Percentiles rank a stretch among this genome's conserved stretches.
Evolutionary conservation across 2,888 invertebrate species (phyloP).

Genomic region (Deilephila elpenor): DNA sequence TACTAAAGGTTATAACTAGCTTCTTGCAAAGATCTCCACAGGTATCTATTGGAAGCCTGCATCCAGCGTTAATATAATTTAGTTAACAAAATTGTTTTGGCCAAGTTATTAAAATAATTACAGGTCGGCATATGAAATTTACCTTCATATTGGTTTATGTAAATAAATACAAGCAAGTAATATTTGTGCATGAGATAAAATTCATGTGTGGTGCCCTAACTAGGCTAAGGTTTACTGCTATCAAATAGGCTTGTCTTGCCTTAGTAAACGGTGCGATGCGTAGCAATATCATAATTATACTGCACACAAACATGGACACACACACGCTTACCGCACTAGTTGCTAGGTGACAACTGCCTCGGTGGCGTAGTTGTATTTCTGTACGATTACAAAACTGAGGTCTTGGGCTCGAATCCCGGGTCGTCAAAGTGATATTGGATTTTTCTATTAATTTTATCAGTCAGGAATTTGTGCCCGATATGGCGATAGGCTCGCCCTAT

Average conservation of each 20-base stretch:
- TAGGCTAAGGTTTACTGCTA: constrained; percentile 66
- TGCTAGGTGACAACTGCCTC: background rate
- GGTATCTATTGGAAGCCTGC: too few species aligned
- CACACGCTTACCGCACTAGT: constrained; percentile 1
- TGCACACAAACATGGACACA: background rate
- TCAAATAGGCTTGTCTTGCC: constrained; percentile 54
- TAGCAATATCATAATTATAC: constrained; percentile 43
- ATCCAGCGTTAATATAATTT: too few species aligned
- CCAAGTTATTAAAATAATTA: background rate
- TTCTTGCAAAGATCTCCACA: too few species aligned
- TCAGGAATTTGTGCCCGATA: too few species aligned
- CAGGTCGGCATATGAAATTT: constrained; percentile 5
- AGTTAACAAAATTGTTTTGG: too few species aligned
- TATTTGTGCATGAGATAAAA: constrained; percentile 37
- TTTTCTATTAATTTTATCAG: too few species aligned
- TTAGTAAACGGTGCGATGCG: constrained; percentile 52
- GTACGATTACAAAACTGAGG: too few species aligned
- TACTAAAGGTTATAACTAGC: too few species aligned
- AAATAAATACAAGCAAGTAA: constrained; percentile 40
- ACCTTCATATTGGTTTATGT: constrained; percentile 36
- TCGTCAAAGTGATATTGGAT: too few species aligned
- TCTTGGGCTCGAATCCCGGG: too few species aligned
- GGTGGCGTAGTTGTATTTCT: too few species aligned
- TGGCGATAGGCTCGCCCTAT: too few species aligned
- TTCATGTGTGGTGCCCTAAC: constrained; percentile 44